These are phyloP conservation scores for Acrobasis repandana DNA, from an alignment of 2,888 invertebrate species.

Conservation along the genomic window DNA sequence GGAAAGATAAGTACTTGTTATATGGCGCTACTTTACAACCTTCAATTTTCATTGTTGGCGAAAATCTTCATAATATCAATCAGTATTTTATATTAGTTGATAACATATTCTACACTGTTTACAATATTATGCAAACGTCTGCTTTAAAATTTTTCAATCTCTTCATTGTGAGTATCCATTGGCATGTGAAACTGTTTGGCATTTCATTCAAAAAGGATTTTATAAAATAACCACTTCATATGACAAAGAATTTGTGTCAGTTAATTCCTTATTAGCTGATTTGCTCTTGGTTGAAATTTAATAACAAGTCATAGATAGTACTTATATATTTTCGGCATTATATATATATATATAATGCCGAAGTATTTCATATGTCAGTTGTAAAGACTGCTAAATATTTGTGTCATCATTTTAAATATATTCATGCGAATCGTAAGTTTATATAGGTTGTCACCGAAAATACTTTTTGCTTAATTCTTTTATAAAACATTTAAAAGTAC, in stretches of 20 bases:
- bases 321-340: too few species aligned
- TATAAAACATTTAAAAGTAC: neutral
- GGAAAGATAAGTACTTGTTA: neutral
- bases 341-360: too few species aligned
- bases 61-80: constrained; percentile 3
- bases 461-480: neutral
- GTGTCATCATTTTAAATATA: neutral
- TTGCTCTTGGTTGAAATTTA: too few species aligned
- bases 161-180: neutral
- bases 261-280: neutral
- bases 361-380: too few species aligned
- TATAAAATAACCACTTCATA: neutral
- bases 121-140: constrained; percentile 1
- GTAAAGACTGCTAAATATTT: neutral
- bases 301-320: too few species aligned
- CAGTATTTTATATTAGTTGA: constrained; percentile 1
- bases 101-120: constrained; percentile 6
- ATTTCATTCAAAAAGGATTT: constrained; percentile 2
- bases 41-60: constrained; percentile 1
- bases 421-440: neutral
- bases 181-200: neutral
- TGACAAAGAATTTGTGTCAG: neutral
- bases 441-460: neutral
- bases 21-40: constrained; percentile 5
- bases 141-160: neutral